Conservation (phyloP, 2,888 invertebrate genomes). For the Pristionchus fissidentatus region DNA sequence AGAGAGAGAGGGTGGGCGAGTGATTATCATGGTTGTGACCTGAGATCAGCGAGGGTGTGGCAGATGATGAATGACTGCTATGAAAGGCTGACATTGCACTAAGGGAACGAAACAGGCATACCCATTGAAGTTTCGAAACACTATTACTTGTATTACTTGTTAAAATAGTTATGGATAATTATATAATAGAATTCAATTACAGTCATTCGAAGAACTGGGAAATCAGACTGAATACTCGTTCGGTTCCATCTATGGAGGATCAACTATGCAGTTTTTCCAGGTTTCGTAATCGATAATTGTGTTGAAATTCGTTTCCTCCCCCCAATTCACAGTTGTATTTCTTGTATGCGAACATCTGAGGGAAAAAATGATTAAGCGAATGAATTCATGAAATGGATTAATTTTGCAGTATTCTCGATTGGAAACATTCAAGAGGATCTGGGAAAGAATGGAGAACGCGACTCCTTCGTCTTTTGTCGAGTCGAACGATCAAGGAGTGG, state of each 20-base stretch:
- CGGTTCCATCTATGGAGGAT: conserved; percentile 92
- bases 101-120: too few species aligned
- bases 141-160: too few species aligned
- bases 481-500: conserved; percentile 91
- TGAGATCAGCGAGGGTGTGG: conserved; percentile 37
- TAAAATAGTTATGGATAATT: too few species aligned
- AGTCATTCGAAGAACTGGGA: conserved; percentile 85
- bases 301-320: not conserved
- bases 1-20: not conserved
- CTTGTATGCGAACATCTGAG: too few species aligned
- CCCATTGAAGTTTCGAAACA: too few species aligned
- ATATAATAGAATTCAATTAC: too few species aligned
- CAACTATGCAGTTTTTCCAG: conserved; percentile 90
- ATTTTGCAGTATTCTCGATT: conserved; percentile 75
- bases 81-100: too few species aligned
- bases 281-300: too few species aligned
- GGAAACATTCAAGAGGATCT: conserved; percentile 77
- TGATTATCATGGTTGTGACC: conserved; percentile 22
- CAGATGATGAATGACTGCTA: conserved; percentile 23
- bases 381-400: not conserved
- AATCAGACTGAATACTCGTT: conserved; percentile 93
- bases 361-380: too few species aligned
- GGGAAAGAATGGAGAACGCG: conserved; percentile 78
- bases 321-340: too few species aligned
- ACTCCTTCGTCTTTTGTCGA: conserved; percentile 87